Base-by-base conservation (phyloP, 2,888 invertebrate species). In the Acleris cristana region DNA sequence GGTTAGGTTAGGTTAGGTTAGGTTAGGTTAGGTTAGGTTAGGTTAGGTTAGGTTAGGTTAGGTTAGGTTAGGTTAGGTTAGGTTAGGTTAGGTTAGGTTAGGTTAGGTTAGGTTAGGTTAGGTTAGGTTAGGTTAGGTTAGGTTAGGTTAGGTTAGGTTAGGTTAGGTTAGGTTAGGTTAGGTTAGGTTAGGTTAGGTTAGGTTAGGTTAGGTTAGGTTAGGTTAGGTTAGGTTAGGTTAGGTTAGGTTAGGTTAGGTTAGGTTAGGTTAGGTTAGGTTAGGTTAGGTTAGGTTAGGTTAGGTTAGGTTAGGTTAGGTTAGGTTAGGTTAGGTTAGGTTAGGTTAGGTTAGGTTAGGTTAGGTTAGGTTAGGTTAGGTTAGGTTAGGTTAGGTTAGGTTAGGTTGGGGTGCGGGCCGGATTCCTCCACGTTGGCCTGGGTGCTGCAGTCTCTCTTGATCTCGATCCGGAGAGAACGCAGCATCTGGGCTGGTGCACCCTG, bases 1-100 rank as follows among this genome's bases (percentile, higher is more conserved):
- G 60, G 60, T 60, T 60, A 60, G 60, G 58, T 58, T 58, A 58
- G 58, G 58, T 58, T 58, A 58, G 58, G 58, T 58, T 58, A 58
- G 58, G 58, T 58, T 58, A 58, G 58, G 58, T 58, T 58, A 58
- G 58, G 58, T 58, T 58, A 58, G 58, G 58, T 53, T 53, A 53
- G 53, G 53, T 53, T 53, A 53, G 53, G 53, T 53, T 53, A 57
- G 57, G 57, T 57, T 57, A 57, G 57, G 57, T 57, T 57, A 57
- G 57, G 57, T 57, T 57, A 57, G 57, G 57, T 57, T 57, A 57
- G 57, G 57, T 57, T 57, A 57, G 57, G 57, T 57, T 57, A 57
- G 57, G 57, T 55, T 34, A 34, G 55, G 34, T 34, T 55, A 34
- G 55, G 34, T 34, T 55, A 55, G 55, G 55, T 34, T 34, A 30